phyloP scores from a whole-genome alignment of 1,140 invertebrate genomes.

The Subanguina moxae region DNA sequence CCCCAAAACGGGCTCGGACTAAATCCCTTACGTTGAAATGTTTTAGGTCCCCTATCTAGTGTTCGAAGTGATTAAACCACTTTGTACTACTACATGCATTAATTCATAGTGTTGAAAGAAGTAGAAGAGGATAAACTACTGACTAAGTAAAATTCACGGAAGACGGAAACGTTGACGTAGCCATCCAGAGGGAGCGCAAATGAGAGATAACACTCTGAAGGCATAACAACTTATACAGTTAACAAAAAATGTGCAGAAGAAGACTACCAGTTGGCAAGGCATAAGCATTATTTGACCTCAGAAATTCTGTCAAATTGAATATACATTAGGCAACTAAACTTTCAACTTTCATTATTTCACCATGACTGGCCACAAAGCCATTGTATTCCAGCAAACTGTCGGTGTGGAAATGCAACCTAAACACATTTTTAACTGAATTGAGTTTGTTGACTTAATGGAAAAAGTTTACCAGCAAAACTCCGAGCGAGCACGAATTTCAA shows the following conservation, averaged over 20 bases:
- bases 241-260: not conserved
- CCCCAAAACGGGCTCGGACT: no score
- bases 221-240: not conserved
- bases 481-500: conserved; percentile 26
- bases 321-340: not conserved
- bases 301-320: conserved; percentile 9
- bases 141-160: conserved; percentile 20
- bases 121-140: no score
- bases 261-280: not conserved
- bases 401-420: conserved; percentile 30
- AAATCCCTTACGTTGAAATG: no score
- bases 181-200: conserved; percentile 27
- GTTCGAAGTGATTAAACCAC: no score
- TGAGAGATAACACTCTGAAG: conserved; percentile 34
- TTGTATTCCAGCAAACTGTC: conserved; percentile 38
- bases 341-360: conserved; percentile 21
- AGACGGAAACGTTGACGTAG: conserved; percentile 20
- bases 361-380: conserved; percentile 40
- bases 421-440: not conserved
- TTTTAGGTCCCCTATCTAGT: no score
- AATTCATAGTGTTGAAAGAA: no score
- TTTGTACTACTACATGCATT: no score
- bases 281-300: conserved; percentile 1
- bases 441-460: not conserved
- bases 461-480: conserved; percentile 28